phyloP scores from a whole-genome alignment of 2,888 invertebrate genomes.

The Plusia festucae region DNA sequence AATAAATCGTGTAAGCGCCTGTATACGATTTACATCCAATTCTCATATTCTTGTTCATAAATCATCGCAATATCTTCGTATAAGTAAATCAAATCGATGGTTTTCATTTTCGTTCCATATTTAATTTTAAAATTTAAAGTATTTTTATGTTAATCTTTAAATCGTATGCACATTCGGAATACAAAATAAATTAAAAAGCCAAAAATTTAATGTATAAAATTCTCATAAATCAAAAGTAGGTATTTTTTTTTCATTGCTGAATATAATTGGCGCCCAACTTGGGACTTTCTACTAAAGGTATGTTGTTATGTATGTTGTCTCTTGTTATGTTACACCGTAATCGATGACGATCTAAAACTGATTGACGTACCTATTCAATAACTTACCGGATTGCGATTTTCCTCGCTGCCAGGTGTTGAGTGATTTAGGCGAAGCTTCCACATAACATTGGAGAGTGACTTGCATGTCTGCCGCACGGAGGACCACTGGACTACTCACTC shows the following conservation, averaged over 20 bases:
- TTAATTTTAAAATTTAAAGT: too few species aligned
- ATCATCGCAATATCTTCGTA: conserved; percentile 1
- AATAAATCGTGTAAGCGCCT: background rate
- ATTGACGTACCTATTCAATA: background rate
- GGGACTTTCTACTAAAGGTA: too few species aligned
- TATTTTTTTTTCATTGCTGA: background rate
- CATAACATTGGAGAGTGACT: conserved; percentile 95
- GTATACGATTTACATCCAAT: conserved; percentile 2
- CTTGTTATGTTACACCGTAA: too few species aligned
- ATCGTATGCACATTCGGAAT: too few species aligned
- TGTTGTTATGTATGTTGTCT: too few species aligned
- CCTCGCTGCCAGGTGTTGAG: conserved; percentile 93
- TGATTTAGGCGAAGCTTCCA: conserved; percentile 96
- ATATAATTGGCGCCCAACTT: conserved; percentile 21
- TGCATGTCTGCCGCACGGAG: conserved; percentile 94
- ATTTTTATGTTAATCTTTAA: too few species aligned
- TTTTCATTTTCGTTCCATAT: too few species aligned
- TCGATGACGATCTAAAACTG: too few species aligned
- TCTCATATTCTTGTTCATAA: conserved; percentile 2
- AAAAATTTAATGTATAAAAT: too few species aligned
- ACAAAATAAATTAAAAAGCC: too few species aligned
- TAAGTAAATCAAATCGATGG: background rate
- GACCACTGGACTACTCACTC: conserved; percentile 95
- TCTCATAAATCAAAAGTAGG: background rate
- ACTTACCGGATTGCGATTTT: conserved; percentile 74